Base-by-base conservation (phyloP, 2,888 invertebrate genomes). In the Chesias legatella region DNA sequence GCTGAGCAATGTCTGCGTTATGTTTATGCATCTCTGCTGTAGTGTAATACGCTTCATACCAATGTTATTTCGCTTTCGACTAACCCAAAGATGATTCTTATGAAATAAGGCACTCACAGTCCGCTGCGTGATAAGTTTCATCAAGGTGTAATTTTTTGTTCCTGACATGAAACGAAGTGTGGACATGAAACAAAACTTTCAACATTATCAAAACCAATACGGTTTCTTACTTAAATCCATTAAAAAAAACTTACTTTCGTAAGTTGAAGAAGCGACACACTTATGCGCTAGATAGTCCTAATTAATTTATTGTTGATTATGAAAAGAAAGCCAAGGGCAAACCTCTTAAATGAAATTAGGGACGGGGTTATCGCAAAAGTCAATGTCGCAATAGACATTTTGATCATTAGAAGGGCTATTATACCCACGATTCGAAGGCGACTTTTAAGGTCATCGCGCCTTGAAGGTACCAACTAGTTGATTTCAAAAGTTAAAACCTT, bases 401-500 rank as follows among this genome's bases (percentile, higher is more conserved):
- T 60, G 67, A 73, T 70, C 69, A 79, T 85, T 85, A 86, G 85
- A 85, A 85, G 83, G 85, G 85, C 83, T 75, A 17, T 17, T 17
- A n/a, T 17, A 58, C 71, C 73, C 72, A 63, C 71, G 65, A 69
- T 76, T 76, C 73, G 79, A 79, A 80, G 83, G 81, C 69, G 64
- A 74, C 71, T 72, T 76, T 73, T 82, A 81, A 86, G 85, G 85
- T 76, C 78, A 17, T 17, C 13, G 13, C 13, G 13, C 13, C 13
- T 17, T 17, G 5, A 61, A 63, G 59, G 63, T 60, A 73, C 71
- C 77, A 77, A 79, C 77, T 71, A 52, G 70, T 69, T 58, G 79
- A 79, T 88, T 86, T 83, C 86, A 82, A 86, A 85, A 84, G 79
- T 73, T 72, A 53, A 67, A 76, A 80, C 86, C 84, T 86, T 82